Percentiles rank a stretch among this genome's conserved stretches.
Conservation (phyloP, 2,113 vertebrate species). For the Hippopotamus amphibius region DNA sequence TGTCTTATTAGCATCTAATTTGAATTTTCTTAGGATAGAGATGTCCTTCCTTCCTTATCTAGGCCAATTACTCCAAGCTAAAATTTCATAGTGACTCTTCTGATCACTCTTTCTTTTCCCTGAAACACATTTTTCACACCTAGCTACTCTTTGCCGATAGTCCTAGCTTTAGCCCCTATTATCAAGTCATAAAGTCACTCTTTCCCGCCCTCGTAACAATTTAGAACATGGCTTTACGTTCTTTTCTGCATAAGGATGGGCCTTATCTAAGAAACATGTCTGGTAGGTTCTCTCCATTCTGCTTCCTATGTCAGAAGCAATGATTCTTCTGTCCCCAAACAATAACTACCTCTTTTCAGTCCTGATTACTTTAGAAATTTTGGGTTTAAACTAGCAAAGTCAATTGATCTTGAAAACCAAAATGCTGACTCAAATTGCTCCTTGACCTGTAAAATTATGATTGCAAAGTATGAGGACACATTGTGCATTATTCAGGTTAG, state of each 20-base stretch:
- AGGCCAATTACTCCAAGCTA: background rate
- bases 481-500: background rate
- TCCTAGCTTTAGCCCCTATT: background rate
- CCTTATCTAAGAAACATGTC: background rate
- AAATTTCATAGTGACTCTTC: conserved; percentile 4
- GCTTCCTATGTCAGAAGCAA: conserved; percentile 23
- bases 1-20: background rate
- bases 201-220: background rate
- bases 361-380: background rate
- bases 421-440: background rate
- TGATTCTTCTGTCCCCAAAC: background rate
- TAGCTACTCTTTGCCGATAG: background rate
- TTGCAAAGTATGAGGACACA: background rate
- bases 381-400: background rate
- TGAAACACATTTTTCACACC: background rate
- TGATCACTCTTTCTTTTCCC: background rate
- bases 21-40: conserved; percentile 11
- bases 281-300: background rate
- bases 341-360: background rate
- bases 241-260: background rate
- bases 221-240: background rate
- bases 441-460: background rate
- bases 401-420: conserved; percentile 31
- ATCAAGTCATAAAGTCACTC: background rate
- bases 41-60: background rate